Evolutionary conservation across 2,888 invertebrate species (phyloP), one percentile per base, ranked within the genome.

Genomic region (Rhimphoctona megacephalus): DNA sequence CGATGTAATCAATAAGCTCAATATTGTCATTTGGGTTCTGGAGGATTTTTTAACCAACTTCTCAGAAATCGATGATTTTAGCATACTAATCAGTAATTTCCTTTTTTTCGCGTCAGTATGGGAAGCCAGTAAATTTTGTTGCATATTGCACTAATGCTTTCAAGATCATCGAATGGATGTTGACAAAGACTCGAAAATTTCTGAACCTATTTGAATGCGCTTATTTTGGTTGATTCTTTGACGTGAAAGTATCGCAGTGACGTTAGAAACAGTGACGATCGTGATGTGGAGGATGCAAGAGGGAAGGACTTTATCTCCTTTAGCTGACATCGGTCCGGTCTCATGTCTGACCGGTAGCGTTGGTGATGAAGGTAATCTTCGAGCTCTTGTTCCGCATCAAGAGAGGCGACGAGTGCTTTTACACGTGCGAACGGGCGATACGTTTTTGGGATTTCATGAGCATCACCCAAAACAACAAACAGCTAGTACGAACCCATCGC

Each of bases 221-320:
- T 25, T 9, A 39, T 77, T 72, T 54, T 39, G 25, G 19, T 14
- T 77, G 19, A 46, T 67, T 67, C 22, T 19, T 17, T 22, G 3
- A 25, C 61, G 54, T 61, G 69, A 36, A 39, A 54, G 76, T 49
- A 17, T 49, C 2, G n/a, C 30, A 14, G 61, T 61, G 61, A 61
- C 30, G 17, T 61, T 61, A 4, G 30, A 30, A 17, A 17, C 30
- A 30, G 61, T 61, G 61, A 17, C 61, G 30, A 54, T 85, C 49
- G 87, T 86, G 87, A 93, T 93, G 93, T 93, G 92, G 93, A 93
- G 91, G 88, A 93, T 93, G 93, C 93, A 93, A 87, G 93, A 93
- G 85, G 89, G 92, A 74, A 89, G 90, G 80, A 88, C 87, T 36
- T 81, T 89, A 67, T 89, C 89, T 70, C 88, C 89, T 25, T 70